phyloP scores from a whole-genome alignment of 2,113 vertebrate genomes.

The Calonectris borealis region DNA sequence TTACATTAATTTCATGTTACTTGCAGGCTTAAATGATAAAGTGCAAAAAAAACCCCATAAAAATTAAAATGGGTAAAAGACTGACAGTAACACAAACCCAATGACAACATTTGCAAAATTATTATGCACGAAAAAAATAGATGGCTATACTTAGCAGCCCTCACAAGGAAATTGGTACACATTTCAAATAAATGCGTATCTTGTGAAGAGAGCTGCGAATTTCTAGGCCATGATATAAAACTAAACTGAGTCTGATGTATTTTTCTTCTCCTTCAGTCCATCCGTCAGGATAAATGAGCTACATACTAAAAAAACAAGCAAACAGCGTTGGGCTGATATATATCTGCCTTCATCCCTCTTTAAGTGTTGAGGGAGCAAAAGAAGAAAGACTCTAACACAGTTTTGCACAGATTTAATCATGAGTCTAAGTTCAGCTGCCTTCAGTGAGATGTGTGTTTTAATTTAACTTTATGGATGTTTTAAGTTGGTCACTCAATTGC shows the following conservation, averaged over 20 bases:
- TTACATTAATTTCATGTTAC: not conserved
- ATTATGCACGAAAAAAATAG: not conserved
- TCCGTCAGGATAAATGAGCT: not conserved
- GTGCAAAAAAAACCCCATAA: not conserved
- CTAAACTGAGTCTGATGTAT: not conserved
- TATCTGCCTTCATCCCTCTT: not conserved
- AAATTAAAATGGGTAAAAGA: not conserved
- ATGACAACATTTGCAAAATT: not conserved
- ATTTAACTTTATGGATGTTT: not conserved
- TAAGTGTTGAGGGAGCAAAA: not conserved
- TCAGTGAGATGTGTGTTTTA: not conserved
- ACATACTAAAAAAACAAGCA: not conserved
- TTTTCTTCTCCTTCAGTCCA: not conserved
- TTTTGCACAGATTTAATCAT: not conserved
- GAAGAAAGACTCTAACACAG: not conserved
- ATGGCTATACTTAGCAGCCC: not conserved
- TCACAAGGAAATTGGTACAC: not conserved
- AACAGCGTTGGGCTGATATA: fast-evolving
- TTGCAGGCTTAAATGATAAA: not conserved
- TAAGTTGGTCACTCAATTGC: not conserved
- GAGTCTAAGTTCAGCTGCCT: not conserved
- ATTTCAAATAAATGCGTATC: not conserved
- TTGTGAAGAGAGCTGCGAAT: not conserved
- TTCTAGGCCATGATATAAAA: not conserved
- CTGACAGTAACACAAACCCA: not conserved